Percentiles rank a stretch among this genome's conserved stretches.
These are phyloP conservation scores for Holacanthus passer DNA, from an alignment of 2,113 vertebrate species.

Conservation along the genomic window DNA sequence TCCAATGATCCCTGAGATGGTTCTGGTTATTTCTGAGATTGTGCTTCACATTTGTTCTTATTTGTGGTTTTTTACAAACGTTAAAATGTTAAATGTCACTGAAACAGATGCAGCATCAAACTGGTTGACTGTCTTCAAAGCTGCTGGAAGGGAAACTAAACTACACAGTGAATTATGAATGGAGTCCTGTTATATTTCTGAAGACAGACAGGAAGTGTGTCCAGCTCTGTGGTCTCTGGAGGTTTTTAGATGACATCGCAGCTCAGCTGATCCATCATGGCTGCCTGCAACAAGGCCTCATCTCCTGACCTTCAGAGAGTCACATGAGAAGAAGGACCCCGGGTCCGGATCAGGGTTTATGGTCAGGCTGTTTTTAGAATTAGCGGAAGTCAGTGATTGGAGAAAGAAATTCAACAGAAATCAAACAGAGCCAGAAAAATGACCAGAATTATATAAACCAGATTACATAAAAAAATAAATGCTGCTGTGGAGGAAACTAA, in stretches of 20 bases:
- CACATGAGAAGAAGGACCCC: not conserved
- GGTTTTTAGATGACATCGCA: not conserved
- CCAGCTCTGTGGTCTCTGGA: not conserved
- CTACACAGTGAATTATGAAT: not conserved
- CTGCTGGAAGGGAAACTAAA: not conserved
- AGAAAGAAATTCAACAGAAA: no score
- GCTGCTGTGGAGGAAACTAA: not conserved
- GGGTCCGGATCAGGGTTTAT: not conserved
- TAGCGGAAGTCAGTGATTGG: not conserved
- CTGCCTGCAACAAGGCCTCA: not conserved
- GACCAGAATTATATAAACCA: no score
- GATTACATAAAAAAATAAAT: not conserved
- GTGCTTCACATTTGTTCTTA: no score
- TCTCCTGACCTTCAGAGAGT: not conserved
- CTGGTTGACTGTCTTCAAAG: not conserved
- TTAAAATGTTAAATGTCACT: not conserved
- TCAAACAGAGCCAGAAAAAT: no score
- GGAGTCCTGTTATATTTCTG: not conserved
- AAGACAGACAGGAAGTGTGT: not conserved
- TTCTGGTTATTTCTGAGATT: not conserved
- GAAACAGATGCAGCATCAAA: not conserved
- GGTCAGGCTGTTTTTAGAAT: not conserved
- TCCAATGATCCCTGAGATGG: no score
- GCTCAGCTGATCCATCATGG: slow-evolving; percentile 28
- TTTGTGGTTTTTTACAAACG: no score